Evolutionary conservation across 2,888 invertebrate species (phyloP).

Genomic region (Yponomeuta sedellus): DNA sequence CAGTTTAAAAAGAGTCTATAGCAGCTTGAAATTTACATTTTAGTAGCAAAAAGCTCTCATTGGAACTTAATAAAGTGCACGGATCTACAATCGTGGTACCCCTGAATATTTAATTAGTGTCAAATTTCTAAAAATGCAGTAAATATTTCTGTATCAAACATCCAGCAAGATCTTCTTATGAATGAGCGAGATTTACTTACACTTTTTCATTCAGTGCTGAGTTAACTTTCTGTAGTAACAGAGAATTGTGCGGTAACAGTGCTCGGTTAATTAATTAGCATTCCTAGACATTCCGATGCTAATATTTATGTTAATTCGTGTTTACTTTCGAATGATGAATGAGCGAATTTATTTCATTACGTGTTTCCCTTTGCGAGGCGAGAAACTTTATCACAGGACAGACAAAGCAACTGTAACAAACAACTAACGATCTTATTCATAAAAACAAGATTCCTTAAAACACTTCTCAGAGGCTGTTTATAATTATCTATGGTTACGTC

Average conservation of each 20-base stretch:
- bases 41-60: too few species aligned
- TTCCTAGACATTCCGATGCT: background rate
- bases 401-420: background rate
- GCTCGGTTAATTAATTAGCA: slow-evolving; percentile 1
- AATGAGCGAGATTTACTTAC: too few species aligned
- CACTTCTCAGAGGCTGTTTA: background rate
- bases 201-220: background rate
- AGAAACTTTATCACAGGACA: background rate
- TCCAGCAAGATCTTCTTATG: too few species aligned
- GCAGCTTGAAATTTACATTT: too few species aligned
- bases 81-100: too few species aligned
- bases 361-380: background rate
- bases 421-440: background rate
- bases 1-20: too few species aligned
- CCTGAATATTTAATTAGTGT: too few species aligned
- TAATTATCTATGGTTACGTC: too few species aligned
- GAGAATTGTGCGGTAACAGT: background rate
- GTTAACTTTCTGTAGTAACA: background rate
- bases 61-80: too few species aligned
- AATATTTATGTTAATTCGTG: background rate
- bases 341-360: background rate
- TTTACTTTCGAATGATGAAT: background rate
- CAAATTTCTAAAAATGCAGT: too few species aligned
- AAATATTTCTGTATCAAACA: too few species aligned
- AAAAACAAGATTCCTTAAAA: background rate